Base-by-base conservation (phyloP, 2,888 invertebrate species). In the Drosophila limbata region DNA sequence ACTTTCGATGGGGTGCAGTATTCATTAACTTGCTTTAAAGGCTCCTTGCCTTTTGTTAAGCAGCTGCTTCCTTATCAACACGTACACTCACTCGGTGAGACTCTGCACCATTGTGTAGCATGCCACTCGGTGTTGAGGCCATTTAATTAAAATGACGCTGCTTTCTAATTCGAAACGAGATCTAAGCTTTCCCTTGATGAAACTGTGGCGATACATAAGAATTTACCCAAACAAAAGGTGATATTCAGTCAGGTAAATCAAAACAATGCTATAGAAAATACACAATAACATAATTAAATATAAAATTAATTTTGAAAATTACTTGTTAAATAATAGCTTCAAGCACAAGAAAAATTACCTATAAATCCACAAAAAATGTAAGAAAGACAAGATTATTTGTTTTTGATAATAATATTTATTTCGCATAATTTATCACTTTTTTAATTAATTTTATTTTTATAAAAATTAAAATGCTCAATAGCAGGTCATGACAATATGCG, bases 101-200 rank as follows among this genome's bases (percentile, higher is more conserved):
- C 50, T 68, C 13, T 21, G 52, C 57, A 19, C 44, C 55, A 63
- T 57, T 65, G 45, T 59, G 55, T 19, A 2, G 59, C 47, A 51
- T 37, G 50, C 15, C 57, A 56, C 39, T 62, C 19, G 21, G 8
- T 25, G 15, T 25, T 55, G 45, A 37, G 53, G 42, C 35, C 52
- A 68, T 79, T 77, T 80, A 80, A 83, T 80, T 80, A 80, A 80
- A 68, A 39, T 47, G 50, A 53, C 48, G 39, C 47, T 19, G 17
- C 56, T 60, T 37, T 39, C 10, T 11, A 25, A 42, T 9, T 19
- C 13, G 11, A 35, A 57, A 44, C 5, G 2, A 37, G 37, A 50
- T 39, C 13, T 37, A 28, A 47, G 17, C 15, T 39, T n/a, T 47
- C 28, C 8, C 10, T 28, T 11, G 11, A n/a, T 28, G 9, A 13